Percentiles rank a stretch among this genome's conserved stretches.
These are phyloP conservation scores for Halcyon chelicuti DNA, from an alignment of 2,797 vertebrate genomes.

Conservation along the genomic window DNA sequence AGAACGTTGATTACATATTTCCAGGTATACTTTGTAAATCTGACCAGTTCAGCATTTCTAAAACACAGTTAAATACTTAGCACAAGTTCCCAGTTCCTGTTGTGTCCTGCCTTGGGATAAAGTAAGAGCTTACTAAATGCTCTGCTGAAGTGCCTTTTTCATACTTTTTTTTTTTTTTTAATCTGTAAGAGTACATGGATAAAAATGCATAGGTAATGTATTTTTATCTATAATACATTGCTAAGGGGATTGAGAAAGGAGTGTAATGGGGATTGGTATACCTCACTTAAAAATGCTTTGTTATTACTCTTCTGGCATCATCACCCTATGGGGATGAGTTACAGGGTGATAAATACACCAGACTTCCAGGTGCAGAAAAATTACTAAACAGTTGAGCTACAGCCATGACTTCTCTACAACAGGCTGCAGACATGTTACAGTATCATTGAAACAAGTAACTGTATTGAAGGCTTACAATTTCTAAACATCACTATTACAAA, in stretches of 20 bases:
- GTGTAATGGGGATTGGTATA: constrained; percentile 65
- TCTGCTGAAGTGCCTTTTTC: constrained; percentile 60
- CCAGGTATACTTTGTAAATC: background rate
- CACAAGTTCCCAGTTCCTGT: background rate
- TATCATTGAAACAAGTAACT: background rate
- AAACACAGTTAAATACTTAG: background rate
- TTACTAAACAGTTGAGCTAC: background rate
- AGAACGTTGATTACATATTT: background rate
- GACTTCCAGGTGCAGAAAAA: constrained; percentile 20
- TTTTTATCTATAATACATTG: background rate
- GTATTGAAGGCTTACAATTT: background rate
- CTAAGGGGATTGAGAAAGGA: constrained; percentile 60
- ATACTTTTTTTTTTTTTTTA: background rate
- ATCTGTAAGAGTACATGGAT: background rate
- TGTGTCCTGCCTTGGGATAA: constrained; percentile 8
- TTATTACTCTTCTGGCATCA: background rate
- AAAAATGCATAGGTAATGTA: background rate
- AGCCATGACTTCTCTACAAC: background rate
- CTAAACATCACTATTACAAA: background rate
- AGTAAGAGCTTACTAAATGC: constrained; percentile 30
- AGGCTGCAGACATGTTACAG: background rate
- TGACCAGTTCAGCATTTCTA: constrained; percentile 24
- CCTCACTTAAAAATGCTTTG: constrained; percentile 49
- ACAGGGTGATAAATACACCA: constrained; percentile 19
- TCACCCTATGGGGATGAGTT: constrained; percentile 43